phyloP scores from a whole-genome alignment of 1,140 invertebrate species.

The Zophobas morio region DNA sequence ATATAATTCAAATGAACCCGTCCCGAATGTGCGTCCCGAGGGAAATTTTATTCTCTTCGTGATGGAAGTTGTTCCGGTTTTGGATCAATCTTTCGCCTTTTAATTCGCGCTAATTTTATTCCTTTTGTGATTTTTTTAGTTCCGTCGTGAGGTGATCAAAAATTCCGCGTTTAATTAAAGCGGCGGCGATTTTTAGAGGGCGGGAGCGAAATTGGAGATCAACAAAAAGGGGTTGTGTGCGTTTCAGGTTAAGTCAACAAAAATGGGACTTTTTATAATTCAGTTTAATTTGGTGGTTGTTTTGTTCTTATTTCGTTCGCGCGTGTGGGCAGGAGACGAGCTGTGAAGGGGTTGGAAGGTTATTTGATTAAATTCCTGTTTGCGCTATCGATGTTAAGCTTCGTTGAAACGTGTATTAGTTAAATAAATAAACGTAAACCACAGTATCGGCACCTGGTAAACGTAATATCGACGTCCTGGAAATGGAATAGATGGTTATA shows the following conservation, averaged over 20 bases:
- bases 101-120: constrained; percentile 7
- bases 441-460: no score
- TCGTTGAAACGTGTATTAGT: no score
- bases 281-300: no score
- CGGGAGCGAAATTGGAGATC: background rate
- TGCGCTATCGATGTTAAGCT: no score
- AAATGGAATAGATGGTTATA: no score
- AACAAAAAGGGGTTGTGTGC: background rate
- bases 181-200: background rate
- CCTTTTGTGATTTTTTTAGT: background rate
- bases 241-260: background rate
- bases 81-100: constrained; percentile 10
- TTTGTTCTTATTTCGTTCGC: no score
- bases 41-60: constrained; percentile 33
- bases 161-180: constrained; percentile 4
- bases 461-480: no score
- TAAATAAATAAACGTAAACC: no score
- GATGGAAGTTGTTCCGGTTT: background rate
- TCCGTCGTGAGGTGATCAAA: constrained; percentile 1
- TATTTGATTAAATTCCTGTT: no score
- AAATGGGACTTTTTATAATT: no score
- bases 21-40: background rate
- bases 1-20: constrained; percentile 11
- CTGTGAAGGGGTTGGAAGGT: no score
- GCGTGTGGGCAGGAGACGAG: no score